Evolutionary conservation across 2,113 vertebrate species (phyloP).

Genomic region (Aramus guarauna): DNA sequence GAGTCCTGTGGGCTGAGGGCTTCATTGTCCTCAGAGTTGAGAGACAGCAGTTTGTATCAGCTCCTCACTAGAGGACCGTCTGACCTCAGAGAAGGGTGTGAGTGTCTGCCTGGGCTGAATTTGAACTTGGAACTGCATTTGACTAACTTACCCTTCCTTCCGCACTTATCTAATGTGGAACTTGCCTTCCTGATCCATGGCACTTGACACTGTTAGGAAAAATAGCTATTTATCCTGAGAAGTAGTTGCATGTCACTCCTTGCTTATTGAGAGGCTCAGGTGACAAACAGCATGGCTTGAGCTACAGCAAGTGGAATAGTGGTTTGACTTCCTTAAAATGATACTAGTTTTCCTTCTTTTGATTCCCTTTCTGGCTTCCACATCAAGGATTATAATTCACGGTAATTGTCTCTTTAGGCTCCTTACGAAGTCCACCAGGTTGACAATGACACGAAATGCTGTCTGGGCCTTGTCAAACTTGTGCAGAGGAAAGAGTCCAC

Average conservation of each 20-base stretch:
- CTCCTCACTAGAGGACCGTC: not conserved
- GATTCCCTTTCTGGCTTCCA: not conserved
- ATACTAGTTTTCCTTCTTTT: not conserved
- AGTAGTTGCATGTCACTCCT: not conserved
- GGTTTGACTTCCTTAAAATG: not conserved
- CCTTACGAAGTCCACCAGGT: conserved; percentile 92
- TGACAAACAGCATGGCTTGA: not conserved
- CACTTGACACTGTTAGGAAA: not conserved
- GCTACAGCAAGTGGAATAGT: not conserved
- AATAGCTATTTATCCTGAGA: not conserved
- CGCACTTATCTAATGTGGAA: not conserved
- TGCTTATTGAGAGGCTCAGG: not conserved
- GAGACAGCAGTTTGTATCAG: not conserved
- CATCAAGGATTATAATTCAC: not conserved
- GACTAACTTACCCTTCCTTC: not conserved
- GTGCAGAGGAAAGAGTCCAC: conserved; percentile 96
- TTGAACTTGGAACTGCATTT: not conserved
- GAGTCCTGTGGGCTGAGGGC: no score
- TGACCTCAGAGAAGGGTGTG: not conserved
- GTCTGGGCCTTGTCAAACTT: conserved; percentile 98
- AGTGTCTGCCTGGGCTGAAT: not conserved
- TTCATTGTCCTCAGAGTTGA: not conserved
- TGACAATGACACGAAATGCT: conserved; percentile 98
- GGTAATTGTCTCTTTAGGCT: conserved; percentile 75
- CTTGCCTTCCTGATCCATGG: not conserved